Base-by-base conservation (phyloP, 2,888 invertebrate genomes). In the Cetonia aurata region DNA sequence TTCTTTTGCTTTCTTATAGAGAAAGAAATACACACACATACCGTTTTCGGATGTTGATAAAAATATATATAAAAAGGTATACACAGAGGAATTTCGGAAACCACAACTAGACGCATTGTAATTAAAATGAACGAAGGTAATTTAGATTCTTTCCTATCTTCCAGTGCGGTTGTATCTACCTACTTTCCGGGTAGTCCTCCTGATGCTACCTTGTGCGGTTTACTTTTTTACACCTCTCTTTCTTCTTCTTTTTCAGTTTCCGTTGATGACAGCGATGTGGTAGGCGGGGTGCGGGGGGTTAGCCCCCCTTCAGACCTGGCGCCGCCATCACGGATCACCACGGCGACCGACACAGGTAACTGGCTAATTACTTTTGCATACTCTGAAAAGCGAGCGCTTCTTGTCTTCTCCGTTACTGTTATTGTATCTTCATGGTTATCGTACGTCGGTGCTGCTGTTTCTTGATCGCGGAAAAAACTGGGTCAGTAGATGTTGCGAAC, bases 241-340 rank as follows among this genome's bases (percentile, higher is more conserved):
- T 50, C 37, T 37, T n/a, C 50, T 60, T 41, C 19, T 44, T 59
- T 59, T 71, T 57, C 57, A 65, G 65, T 44, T 69, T 62, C 44
- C 60, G 52, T 19, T 56, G 56, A 55, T 17, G 48, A 50, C 10
- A 67, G 71, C 67, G 67, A 84, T 84, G 84, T 83, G 83, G 83
- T 84, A 84, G 84, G 83, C 84, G 83, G 80, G 83, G 83, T 79
- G 79, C 80, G 82, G 84, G 84, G 83, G 83, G 80, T 76, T 74
- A 77, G 75, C 83, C 84, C 84, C 84, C 84, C 83, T 82, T 80
- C 80, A 82, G 83, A 83, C 83, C 84, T 84, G 84, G 84, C 84
- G 84, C 83, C 84, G 82, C 83, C 84, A 84, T 82, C 80, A 84
- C 84, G 84, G 85, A 84, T 82, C 84, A 84, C 81, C 82, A 85